Evolutionary conservation across 1,140 invertebrate genomes (phyloP).

Genomic region (Drosophila leontia): DNA sequence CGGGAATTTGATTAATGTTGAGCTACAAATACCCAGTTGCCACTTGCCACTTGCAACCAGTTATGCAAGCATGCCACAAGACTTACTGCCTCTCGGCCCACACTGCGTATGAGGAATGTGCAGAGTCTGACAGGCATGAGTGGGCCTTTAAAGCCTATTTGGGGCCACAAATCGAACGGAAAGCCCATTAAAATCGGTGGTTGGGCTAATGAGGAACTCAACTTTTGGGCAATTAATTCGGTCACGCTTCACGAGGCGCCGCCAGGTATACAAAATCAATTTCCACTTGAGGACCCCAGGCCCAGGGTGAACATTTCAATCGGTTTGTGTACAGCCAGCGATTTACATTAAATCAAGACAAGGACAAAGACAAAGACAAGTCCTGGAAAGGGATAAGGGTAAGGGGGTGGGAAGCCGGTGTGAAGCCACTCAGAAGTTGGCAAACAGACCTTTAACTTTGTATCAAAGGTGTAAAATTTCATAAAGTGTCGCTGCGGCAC

Average conservation of each 20-base stretch:
- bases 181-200: conserved; percentile 21
- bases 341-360: conserved; percentile 59
- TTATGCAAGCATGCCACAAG: conserved; percentile 46
- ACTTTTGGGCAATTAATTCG: conserved; percentile 73
- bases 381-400: neutral
- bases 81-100: conserved; percentile 11
- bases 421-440: conserved; percentile 48
- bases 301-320: conserved; percentile 46
- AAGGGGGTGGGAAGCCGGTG: neutral
- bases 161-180: conserved; percentile 21
- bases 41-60: conserved; percentile 13
- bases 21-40: conserved; percentile 5
- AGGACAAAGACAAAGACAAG: neutral
- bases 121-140: neutral
- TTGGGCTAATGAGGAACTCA: conserved; percentile 59
- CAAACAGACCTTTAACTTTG: conserved; percentile 77
- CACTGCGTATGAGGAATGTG: conserved; percentile 68
- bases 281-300: conserved; percentile 32
- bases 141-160: conserved; percentile 55
- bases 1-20: conserved; percentile 7
- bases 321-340: conserved; percentile 38
- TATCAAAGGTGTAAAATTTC: conserved; percentile 79
- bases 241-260: conserved; percentile 39
- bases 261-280: conserved; percentile 60
- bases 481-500: conserved; percentile 69